Evolutionary conservation across 2,113 vertebrate species (phyloP), one percentile per base, ranked within the genome.

Genomic region (Melanostigma gelatinosum): DNA sequence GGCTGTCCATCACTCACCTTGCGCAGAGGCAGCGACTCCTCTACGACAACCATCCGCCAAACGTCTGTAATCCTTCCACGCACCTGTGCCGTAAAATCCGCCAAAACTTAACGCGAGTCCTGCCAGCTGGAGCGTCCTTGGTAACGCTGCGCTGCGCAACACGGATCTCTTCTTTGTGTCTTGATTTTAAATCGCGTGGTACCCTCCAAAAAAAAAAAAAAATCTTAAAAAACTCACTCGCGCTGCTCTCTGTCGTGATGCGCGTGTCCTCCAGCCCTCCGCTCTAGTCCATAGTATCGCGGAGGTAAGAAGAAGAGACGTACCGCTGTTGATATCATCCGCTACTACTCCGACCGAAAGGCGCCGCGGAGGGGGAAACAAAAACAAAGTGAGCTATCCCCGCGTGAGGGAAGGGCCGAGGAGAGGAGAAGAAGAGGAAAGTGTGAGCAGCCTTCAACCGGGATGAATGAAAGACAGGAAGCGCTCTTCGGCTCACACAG

Each of bases 1-100:
- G 20, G 10, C n/a, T 22, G 70, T 87, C 78, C 80, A 79, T 89
- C 82, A 80, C 93, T 94, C 89, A 94, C 93, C 93, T 93, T 88
- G 85, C 75, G 77, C 86, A 82, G 85, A 87, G 88, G 87, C 85
- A 85, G 64, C 4, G 88, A 83, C 85, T 87, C 86, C 88, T 88
- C 88, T 88, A 70, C 86, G 83, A 82, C 89, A 81, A 92, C 87
- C 92, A 93, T 93, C 87, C 91, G 90, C 76, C 83, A 77, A 54
- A 67, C 29, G 79, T 42, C 69, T 22, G 65, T 24, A 72, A 74
- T 77, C 87, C 87, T 67, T 24, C 6, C 71, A 27, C 76, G 81
- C 91, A 88, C 88, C 87, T 87, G 91, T 67, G 72, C 77, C 42
- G 69, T 77, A 67, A 67, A 89, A 88, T 85, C 90, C 82, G 27